Evolutionary conservation across 2,888 invertebrate genomes (phyloP), one percentile per base, ranked within the genome.

Genomic region (Aporophyla nigra): DNA sequence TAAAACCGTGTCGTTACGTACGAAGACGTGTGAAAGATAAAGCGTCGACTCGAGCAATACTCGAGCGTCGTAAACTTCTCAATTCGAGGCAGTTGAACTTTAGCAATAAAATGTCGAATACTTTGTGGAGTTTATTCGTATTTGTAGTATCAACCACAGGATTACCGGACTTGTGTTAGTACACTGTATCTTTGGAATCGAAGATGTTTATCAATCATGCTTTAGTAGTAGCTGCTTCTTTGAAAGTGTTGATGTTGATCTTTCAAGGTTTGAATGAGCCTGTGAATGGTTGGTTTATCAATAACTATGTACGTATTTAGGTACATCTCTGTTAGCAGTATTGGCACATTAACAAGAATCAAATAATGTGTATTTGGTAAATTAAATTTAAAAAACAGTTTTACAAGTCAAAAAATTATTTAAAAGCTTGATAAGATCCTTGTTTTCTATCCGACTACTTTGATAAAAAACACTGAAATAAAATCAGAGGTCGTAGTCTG

Each of bases 11-110:
- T 81, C 73, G 70, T 79, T 86, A 75, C 65, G 56, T 73, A 75
- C 71, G 62, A 71, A 79, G 85, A 86, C 81, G 86, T 86, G 87
- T 86, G 73, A 79, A 87, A 77, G 81, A 86, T 84, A 84, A 76
- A 75, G 76, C 76, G 61, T 43, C 40, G 67, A 24, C n/a, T 79
- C 49, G 16, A 80, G 71, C 69, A 75, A 73, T 75, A 74, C 84
- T 78, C 63, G 76, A 80, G 58, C 56, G 76, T 82, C 88, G 74
- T 84, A 84, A 88, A 86, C 82, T 88, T 82, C 88, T 73, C 83
- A 75, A 81, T 87, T 77, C 78, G 53, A 66, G 76, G 71, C 73
- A 76, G 61, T 85, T 87, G 71, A 86, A 88, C 85, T 87, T 87
- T 88, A 56, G 79, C 78, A 85, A 85, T 87, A 88, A 88, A 85